Evolutionary conservation across 2,888 invertebrate genomes (phyloP).

Genomic region (Plebejus argus): DNA sequence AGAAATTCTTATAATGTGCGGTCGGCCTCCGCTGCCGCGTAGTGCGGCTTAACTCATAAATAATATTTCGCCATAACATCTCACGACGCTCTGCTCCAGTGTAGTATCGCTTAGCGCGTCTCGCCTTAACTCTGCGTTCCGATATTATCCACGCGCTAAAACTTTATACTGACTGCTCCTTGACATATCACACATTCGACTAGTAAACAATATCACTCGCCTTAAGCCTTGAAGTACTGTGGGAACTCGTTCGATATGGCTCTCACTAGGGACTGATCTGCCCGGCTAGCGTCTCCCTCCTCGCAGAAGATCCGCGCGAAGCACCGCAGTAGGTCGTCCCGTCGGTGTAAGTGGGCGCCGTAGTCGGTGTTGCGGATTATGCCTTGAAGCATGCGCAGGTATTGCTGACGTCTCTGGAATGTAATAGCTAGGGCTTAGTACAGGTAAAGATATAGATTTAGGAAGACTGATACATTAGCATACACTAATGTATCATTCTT

Average conservation of each 20-base stretch:
- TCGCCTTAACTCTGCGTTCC: no score
- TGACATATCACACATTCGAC: not conserved
- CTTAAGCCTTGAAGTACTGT: constrained; percentile 85
- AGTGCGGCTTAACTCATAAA: no score
- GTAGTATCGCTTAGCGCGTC: no score
- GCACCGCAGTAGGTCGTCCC: constrained; percentile 90
- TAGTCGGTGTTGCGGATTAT: constrained; percentile 92
- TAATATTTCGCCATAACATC: no score
- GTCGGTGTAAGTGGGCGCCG: constrained; percentile 88
- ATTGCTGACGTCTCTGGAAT: constrained; percentile 86
- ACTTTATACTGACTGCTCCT: no score
- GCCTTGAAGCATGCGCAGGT: constrained; percentile 89
- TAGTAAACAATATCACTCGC: not conserved
- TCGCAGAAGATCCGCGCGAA: constrained; percentile 94
- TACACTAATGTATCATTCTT: no score
- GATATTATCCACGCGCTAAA: no score
- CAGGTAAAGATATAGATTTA: no score
- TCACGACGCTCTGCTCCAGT: no score
- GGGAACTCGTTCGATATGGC: constrained; percentile 93
- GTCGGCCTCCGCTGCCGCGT: no score
- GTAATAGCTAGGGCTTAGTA: not conserved
- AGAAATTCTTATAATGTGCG: no score
- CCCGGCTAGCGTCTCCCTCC: constrained; percentile 86
- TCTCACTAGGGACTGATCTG: constrained; percentile 88
- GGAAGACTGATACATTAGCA: no score